Evolutionary conservation across 1,140 invertebrate species (phyloP).

Genomic region (Heliconius congener): DNA sequence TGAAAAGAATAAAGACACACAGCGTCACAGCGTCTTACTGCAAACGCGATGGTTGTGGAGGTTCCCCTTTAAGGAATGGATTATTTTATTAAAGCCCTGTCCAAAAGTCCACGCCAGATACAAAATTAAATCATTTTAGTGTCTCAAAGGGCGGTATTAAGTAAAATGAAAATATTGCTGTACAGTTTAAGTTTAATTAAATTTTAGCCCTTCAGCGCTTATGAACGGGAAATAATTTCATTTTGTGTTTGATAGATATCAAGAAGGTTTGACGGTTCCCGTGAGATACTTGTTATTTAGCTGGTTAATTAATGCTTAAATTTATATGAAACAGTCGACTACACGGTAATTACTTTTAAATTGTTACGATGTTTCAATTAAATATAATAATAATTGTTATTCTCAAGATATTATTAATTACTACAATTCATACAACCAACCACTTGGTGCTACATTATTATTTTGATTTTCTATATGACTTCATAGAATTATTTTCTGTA

Average conservation of each 20-base stretch:
- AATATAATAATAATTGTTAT: background rate
- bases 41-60: too few species aligned
- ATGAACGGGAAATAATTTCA: constrained; percentile 19
- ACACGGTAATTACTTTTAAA: background rate
- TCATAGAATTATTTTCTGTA: too few species aligned
- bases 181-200: constrained; percentile 21
- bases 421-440: background rate
- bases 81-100: too few species aligned
- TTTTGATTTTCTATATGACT: too few species aligned
- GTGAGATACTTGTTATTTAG: background rate
- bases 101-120: background rate
- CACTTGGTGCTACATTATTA: too few species aligned
- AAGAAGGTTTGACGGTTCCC: constrained; percentile 1
- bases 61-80: too few species aligned
- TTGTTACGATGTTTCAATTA: background rate
- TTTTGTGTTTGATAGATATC: constrained; percentile 18
- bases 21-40: too few species aligned
- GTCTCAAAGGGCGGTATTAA: constrained; percentile 10
- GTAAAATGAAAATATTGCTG: constrained; percentile 11
- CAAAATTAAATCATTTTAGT: constrained; percentile 4
- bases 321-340: background rate
- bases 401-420: background rate
- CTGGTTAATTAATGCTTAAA: constrained; percentile 1
- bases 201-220: constrained; percentile 19
- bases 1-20: too few species aligned